Conservation (phyloP, 1,140 invertebrate species). For the Brachionus sp. region DNA sequence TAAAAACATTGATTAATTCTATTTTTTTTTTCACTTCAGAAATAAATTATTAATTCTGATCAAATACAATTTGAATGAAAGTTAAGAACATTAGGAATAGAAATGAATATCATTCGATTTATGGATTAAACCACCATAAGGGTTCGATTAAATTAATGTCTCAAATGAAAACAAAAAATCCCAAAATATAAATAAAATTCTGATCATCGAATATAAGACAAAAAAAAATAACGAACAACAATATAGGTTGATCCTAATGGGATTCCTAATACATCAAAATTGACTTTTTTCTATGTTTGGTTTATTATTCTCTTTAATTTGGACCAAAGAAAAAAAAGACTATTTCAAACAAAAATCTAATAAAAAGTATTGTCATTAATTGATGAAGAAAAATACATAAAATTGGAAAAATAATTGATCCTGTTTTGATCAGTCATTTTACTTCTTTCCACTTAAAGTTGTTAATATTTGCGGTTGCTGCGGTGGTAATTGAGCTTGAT, state of each 20-base stretch:
- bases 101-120: not conserved
- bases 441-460: not conserved
- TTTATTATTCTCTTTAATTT: not conserved
- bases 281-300: not conserved
- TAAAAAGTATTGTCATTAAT: not conserved
- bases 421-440: not conserved
- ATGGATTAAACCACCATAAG: not conserved
- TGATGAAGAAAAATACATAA: not conserved
- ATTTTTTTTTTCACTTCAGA: not conserved
- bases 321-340: not conserved
- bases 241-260: not conserved
- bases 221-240: slow-evolving; percentile 9
- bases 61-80: not conserved
- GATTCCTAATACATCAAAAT: not conserved
- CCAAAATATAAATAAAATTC: not conserved
- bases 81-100: not conserved
- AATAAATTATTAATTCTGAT: not conserved
- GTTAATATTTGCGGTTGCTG: not conserved
- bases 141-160: not conserved
- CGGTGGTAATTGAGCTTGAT: not conserved
- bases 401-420: not conserved
- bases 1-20: not conserved
- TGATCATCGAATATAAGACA: not conserved
- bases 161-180: not conserved
- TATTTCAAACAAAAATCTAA: not conserved